Conservation (phyloP, 2,888 invertebrate genomes). For the Volucella inflata region DNA sequence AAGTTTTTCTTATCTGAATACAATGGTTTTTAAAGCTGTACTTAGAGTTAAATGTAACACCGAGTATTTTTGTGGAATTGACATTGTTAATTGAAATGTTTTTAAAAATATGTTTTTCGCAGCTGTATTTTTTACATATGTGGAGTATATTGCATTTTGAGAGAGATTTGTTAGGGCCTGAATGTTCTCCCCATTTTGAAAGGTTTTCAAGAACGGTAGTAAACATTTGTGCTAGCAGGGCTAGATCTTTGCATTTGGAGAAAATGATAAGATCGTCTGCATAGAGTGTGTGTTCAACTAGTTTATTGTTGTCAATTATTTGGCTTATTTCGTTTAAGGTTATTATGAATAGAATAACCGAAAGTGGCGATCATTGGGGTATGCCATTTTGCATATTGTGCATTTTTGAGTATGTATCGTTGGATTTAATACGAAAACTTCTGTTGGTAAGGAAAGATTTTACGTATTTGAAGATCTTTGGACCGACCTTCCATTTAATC, state of each 20-base stretch:
- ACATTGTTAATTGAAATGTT: too few relatives aligned
- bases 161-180: not conserved
- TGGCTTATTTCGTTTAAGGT: slow-evolving; percentile 47
- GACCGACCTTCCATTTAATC: too few relatives aligned
- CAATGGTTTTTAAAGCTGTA: too few relatives aligned
- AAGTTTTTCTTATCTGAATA: too few relatives aligned
- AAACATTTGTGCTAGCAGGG: not conserved
- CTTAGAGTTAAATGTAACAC: too few relatives aligned
- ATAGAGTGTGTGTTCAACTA: slow-evolving; percentile 10
- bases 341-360: slow-evolving; percentile 28
- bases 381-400: slow-evolving; percentile 41
- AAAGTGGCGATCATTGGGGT: slow-evolving; percentile 16
- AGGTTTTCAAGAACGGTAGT: not conserved
- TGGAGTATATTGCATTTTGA: slow-evolving; percentile 12
- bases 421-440: slow-evolving; percentile 36
- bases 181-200: not conserved
- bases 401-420: too few relatives aligned
- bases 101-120: too few relatives aligned
- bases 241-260: slow-evolving; percentile 6
- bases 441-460: slow-evolving; percentile 48
- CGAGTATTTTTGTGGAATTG: too few relatives aligned
- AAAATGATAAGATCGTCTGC: slow-evolving; percentile 18
- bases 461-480: too few relatives aligned
- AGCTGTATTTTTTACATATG: too few relatives aligned
- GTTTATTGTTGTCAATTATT: not conserved